phyloP scores from a whole-genome alignment of 2,797 vertebrate genomes.

The Propithecus perrieri region DNA sequence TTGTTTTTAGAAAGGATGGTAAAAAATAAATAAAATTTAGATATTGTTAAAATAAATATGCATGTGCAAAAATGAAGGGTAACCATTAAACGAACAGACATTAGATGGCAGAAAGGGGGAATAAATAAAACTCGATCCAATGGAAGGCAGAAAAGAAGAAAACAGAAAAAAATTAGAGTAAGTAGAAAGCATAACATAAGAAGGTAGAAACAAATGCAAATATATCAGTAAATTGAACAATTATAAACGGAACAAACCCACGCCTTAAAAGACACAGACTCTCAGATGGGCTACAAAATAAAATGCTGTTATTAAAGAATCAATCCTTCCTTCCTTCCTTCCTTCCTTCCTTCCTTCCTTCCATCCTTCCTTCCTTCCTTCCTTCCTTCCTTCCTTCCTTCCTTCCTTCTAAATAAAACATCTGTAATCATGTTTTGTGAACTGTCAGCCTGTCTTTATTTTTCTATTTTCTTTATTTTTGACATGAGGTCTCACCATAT shows the following conservation, averaged over 20 bases:
- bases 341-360: too few species aligned
- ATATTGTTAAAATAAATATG: background rate
- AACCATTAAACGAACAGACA: background rate
- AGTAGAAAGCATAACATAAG: background rate
- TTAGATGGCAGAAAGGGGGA: background rate
- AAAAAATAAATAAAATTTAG: background rate
- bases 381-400: too few species aligned
- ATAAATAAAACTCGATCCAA: background rate
- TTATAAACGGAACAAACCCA: background rate
- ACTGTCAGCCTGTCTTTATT: too few species aligned
- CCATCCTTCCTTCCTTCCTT: too few species aligned
- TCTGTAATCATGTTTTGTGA: too few species aligned
- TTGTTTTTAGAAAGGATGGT: background rate
- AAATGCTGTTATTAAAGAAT: background rate
- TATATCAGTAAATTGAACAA: background rate
- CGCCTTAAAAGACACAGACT: background rate
- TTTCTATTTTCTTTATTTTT: too few species aligned
- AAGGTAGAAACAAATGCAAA: background rate
- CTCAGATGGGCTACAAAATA: background rate
- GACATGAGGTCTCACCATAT: too few species aligned
- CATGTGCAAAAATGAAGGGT: background rate
- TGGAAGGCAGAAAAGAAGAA: background rate
- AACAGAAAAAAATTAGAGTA: background rate
- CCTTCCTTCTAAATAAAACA: too few species aligned
- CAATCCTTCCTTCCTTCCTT: too few species aligned